Percentiles rank a stretch among this genome's conserved stretches.
Evolutionary conservation across 2,113 vertebrate species (phyloP).

Genomic region (Epinephelus fuscoguttatus): DNA sequence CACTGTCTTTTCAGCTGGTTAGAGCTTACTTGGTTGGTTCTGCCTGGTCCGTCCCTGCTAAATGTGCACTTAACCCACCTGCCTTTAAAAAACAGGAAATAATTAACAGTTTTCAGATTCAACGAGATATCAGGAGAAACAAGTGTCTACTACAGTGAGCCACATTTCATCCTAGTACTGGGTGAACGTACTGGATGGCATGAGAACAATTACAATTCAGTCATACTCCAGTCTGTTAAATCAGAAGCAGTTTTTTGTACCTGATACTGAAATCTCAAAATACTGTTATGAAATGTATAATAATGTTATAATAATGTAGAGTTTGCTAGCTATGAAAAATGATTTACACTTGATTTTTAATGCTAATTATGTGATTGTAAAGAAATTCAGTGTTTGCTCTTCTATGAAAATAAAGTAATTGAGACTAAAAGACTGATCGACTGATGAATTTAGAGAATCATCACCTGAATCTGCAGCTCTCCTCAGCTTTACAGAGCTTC

Average conservation of each 20-base stretch:
- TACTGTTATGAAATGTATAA: neutral
- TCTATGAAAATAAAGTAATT: slow-evolving; percentile 23
- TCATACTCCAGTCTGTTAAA: neutral
- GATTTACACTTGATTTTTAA: neutral
- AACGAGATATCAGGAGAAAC: neutral
- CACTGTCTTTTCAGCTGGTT: neutral
- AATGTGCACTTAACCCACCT: slow-evolving; percentile 19
- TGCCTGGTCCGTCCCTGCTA: neutral
- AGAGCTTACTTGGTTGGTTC: neutral
- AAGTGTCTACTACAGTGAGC: neutral
- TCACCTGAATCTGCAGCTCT: too few relatives aligned
- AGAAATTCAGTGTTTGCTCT: neutral
- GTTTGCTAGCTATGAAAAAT: neutral
- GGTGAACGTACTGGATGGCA: neutral
- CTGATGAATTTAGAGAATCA: neutral
- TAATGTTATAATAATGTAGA: slow-evolving; percentile 7
- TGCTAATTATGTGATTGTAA: neutral
- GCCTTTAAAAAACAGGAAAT: slow-evolving; percentile 16
- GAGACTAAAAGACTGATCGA: neutral
- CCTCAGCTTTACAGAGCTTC: too few relatives aligned
- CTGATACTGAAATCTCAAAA: slow-evolving; percentile 2
- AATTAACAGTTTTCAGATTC: neutral
- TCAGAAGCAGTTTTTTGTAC: neutral
- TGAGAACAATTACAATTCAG: neutral
- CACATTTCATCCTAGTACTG: neutral